Evolutionary conservation across 2,888 invertebrate species (phyloP).

Genomic region (Tethea ocularis): DNA sequence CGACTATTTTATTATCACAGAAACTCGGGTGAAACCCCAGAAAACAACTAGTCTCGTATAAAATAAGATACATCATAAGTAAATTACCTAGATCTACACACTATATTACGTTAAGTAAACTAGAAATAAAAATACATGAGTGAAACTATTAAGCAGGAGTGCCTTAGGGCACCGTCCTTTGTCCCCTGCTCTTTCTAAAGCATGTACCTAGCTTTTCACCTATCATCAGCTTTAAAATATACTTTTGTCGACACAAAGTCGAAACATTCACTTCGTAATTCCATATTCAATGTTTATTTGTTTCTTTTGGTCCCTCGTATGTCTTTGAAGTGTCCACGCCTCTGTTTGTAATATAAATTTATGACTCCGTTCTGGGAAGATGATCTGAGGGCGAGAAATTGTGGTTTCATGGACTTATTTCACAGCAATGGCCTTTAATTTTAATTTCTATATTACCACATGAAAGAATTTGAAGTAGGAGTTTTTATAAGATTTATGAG

Average conservation of each 20-base stretch:
- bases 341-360: slow-evolving; percentile 47
- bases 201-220: not conserved
- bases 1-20: no score
- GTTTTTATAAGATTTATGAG: not conserved
- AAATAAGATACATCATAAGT: no score
- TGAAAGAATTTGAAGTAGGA: slow-evolving; percentile 3
- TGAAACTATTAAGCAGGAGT: slow-evolving; percentile 3
- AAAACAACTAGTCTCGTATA: no score
- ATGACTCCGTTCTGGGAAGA: slow-evolving; percentile 38
- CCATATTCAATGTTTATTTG: slow-evolving; percentile 27
- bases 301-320: slow-evolving; percentile 28
- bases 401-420: slow-evolving; percentile 9
- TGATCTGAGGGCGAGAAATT: slow-evolving; percentile 21
- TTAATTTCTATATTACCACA: slow-evolving; percentile 6
- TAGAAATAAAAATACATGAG: not conserved
- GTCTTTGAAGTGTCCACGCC: slow-evolving; percentile 52
- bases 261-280: slow-evolving; percentile 17
- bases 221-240: slow-evolving; percentile 4
- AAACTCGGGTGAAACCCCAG: no score
- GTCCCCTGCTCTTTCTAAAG: not conserved
- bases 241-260: slow-evolving; percentile 6
- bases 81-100: not conserved
- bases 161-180: slow-evolving; percentile 1
- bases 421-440: not conserved
- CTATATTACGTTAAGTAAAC: no score